phyloP scores from a whole-genome alignment of 2,113 vertebrate species.

The Axis porcinus region DNA sequence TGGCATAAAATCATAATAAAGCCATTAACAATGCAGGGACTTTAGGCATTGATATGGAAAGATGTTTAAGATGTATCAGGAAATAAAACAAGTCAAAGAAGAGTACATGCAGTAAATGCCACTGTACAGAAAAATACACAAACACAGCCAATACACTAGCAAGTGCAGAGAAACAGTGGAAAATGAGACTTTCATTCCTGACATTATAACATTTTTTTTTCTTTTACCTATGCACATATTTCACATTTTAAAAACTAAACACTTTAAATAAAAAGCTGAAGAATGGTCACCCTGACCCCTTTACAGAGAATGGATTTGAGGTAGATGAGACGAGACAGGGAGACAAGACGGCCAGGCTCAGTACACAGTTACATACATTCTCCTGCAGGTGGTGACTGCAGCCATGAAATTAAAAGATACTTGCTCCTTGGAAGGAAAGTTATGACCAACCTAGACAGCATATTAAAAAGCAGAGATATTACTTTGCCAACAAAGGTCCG shows the following conservation, averaged over 20 bases:
- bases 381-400: too few relatives aligned
- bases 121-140: not conserved
- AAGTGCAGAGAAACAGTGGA: not conserved
- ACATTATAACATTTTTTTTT: not conserved
- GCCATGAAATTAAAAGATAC: too few relatives aligned
- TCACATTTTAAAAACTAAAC: not conserved
- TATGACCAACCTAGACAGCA: too few relatives aligned
- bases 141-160: not conserved
- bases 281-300: not conserved
- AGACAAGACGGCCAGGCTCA: not conserved
- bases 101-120: not conserved
- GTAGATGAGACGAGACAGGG: not conserved
- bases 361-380: not conserved
- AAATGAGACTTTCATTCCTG: not conserved
- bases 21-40: not conserved
- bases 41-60: not conserved
- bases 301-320: not conserved
- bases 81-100: not conserved
- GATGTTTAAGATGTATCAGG: not conserved
- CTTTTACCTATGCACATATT: not conserved
- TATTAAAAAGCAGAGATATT: too few relatives aligned
- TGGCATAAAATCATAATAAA: not conserved
- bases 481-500: too few relatives aligned
- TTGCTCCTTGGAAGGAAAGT: too few relatives aligned
- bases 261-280: not conserved